Percentiles rank a stretch among this genome's conserved stretches.
These are phyloP conservation scores for Drosophila pegasa DNA, from an alignment of 2,888 invertebrate genomes.

Conservation along the genomic window DNA sequence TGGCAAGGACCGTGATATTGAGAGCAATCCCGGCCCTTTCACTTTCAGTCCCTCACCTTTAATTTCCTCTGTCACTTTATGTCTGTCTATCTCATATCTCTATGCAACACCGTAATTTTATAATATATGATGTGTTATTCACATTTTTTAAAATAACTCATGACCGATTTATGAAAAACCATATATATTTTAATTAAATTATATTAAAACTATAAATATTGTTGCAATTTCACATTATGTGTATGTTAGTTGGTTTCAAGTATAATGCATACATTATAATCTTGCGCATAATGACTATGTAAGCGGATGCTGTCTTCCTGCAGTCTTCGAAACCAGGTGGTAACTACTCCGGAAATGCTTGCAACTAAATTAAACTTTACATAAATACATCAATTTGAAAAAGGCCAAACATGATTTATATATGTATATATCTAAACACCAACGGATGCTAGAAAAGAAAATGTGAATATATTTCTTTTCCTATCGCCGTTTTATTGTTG, in stretches of 20 bases:
- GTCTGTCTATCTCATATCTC: not conserved
- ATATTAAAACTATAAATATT: slow-evolving; percentile 7
- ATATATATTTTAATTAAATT: slow-evolving; percentile 11
- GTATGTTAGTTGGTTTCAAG: not conserved
- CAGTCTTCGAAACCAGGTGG: slow-evolving; percentile 10
- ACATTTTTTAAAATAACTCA: slow-evolving; percentile 57
- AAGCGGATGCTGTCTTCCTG: slow-evolving; percentile 6
- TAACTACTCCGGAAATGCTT: slow-evolving; percentile 16
- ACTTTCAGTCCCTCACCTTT: not conserved
- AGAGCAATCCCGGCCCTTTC: not conserved
- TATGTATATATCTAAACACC: slow-evolving; percentile 10
- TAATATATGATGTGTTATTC: slow-evolving; percentile 43
- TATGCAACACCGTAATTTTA: slow-evolving; percentile 19
- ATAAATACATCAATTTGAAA: slow-evolving; percentile 35
- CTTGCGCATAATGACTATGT: slow-evolving; percentile 14
- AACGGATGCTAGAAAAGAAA: slow-evolving; percentile 4
- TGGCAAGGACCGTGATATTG: not conserved
- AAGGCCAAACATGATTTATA: slow-evolving; percentile 14
- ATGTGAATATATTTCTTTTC: slow-evolving; percentile 64
- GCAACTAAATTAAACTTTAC: slow-evolving; percentile 7
- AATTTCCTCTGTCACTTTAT: not conserved
- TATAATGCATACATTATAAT: slow-evolving; percentile 11
- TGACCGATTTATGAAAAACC: slow-evolving; percentile 27
- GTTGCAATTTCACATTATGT: not conserved
- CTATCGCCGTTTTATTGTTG: slow-evolving; percentile 72